phyloP scores from a whole-genome alignment of 2,797 vertebrate species.

The Lycodopsis pacificus region DNA sequence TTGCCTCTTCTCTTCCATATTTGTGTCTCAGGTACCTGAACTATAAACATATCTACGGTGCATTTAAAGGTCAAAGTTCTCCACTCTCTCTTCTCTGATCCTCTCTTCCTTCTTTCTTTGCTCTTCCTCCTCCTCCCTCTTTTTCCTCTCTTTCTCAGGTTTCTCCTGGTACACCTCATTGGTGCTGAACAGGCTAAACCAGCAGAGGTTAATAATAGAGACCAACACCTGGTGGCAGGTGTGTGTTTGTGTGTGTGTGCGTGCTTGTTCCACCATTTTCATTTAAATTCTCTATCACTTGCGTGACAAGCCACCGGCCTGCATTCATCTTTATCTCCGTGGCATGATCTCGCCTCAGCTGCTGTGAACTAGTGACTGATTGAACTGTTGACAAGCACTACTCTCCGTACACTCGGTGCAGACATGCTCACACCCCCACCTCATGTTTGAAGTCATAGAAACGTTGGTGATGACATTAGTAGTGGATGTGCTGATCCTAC shows the following conservation, averaged over 20 bases:
- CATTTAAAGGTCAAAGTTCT: neutral
- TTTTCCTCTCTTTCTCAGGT: constrained; percentile 14
- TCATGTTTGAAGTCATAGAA: neutral
- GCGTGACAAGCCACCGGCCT: constrained; percentile 40
- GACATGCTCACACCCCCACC: neutral
- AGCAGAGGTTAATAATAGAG: neutral
- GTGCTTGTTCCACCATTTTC: neutral
- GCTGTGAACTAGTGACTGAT: constrained; percentile 59
- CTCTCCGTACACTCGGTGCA: neutral
- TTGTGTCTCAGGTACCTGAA: neutral
- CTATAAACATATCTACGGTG: neutral
- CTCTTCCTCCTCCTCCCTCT: neutral
- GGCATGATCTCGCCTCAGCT: neutral
- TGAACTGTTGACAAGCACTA: constrained; percentile 51
- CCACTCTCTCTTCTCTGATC: neutral
- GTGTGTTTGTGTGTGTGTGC: neutral
- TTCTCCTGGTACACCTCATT: constrained; percentile 54
- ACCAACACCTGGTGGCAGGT: neutral
- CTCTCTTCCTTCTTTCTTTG: neutral
- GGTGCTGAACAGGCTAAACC: constrained; percentile 25
- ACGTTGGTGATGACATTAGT: constrained; percentile 2
- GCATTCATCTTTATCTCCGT: constrained; percentile 4
- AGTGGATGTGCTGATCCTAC: neutral
- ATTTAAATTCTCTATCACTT: constrained; percentile 7
- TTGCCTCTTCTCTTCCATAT: neutral